Evolutionary conservation across 2,113 vertebrate genomes (phyloP).

Genomic region (Indri indri): DNA sequence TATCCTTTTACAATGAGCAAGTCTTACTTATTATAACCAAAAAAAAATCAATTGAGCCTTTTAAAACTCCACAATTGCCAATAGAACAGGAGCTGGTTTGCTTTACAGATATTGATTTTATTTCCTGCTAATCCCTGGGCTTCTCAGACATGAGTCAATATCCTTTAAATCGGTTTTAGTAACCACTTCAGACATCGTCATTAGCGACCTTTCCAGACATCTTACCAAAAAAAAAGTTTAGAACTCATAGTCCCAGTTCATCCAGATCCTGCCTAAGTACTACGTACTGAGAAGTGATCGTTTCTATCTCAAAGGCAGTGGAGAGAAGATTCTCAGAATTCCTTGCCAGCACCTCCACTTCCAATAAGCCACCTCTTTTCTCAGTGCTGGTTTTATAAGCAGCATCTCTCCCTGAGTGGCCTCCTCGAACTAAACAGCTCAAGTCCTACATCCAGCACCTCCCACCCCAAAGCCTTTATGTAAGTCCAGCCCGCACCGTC

Average conservation of each 20-base stretch:
- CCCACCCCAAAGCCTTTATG: not conserved
- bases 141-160: not conserved
- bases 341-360: too few relatives aligned
- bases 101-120: not conserved
- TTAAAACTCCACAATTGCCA: not conserved
- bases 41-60: not conserved
- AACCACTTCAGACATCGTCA: not conserved
- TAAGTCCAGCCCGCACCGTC: not conserved
- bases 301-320: not conserved
- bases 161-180: not conserved
- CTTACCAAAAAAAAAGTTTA: not conserved
- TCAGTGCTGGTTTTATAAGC: not conserved
- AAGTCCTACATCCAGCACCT: not conserved
- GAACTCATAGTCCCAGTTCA: not conserved
- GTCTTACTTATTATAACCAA: not conserved
- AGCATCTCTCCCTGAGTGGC: not conserved
- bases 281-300: not conserved
- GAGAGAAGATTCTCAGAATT: not conserved
- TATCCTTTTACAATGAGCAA: not conserved
- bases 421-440: not conserved
- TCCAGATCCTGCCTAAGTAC: not conserved
- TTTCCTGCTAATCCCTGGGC: not conserved
- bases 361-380: not conserved
- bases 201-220: not conserved
- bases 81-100: not conserved